Percentiles rank a stretch among this genome's conserved stretches.
phyloP scores from a whole-genome alignment of 2,797 vertebrate species.

The Oceanodroma leucorhoa region DNA sequence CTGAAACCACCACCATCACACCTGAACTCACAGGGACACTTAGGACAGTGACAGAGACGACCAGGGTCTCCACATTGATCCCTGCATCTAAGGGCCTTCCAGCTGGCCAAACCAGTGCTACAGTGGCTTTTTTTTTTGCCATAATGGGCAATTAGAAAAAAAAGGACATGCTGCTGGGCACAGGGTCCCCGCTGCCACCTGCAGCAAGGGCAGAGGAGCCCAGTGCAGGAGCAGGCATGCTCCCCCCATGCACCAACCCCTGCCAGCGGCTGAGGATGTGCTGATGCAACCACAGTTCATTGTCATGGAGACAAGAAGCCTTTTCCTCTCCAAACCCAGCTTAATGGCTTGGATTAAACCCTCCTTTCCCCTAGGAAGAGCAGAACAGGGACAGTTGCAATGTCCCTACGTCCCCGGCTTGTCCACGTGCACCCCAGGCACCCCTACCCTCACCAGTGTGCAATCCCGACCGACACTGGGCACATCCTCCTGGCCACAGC shows the following conservation, averaged over 20 bases:
- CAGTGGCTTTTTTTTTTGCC: accelerated
- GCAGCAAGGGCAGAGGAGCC: not conserved
- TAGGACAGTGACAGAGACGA: not conserved
- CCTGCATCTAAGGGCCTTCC: not conserved
- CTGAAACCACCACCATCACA: not conserved
- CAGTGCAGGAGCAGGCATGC: not conserved
- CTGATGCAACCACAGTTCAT: constrained; percentile 48
- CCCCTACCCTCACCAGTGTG: not conserved
- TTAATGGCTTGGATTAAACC: constrained; percentile 63
- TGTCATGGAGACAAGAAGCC: constrained; percentile 70
- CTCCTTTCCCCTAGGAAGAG: constrained; percentile 37
- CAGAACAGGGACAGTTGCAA: not conserved
- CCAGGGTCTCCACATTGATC: not conserved
- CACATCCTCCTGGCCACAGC: not conserved
- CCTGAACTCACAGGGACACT: not conserved
- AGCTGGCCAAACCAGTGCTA: not conserved
- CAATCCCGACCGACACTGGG: accelerated
- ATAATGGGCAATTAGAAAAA: not conserved
- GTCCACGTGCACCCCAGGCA: accelerated
- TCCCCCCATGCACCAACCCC: not conserved
- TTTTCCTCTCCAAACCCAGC: constrained; percentile 60
- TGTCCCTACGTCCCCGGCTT: not conserved
- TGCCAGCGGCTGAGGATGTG: not conserved
- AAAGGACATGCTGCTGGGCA: not conserved
- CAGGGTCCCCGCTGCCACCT: not conserved